Base-by-base conservation (phyloP, 2,888 invertebrate species). In the Ornithoptera alexandrae region DNA sequence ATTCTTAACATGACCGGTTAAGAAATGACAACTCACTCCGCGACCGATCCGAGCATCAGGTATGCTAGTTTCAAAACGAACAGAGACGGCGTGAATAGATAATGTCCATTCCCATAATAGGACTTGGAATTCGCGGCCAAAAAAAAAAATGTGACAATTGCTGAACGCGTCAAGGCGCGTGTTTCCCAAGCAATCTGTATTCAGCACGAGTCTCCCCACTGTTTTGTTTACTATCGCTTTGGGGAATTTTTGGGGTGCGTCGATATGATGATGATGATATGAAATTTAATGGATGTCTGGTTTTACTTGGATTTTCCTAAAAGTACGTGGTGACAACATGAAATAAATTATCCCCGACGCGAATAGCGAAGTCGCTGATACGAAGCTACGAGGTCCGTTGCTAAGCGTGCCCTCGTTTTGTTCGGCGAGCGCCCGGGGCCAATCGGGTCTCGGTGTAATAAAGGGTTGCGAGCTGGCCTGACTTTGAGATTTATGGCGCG, bases 371-470 rank as follows among this genome's bases (percentile, higher is more conserved):
- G 84, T 84, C 84, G 80, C 83, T 79, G 81, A 83, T 68, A 68
- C 68, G 63, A 39, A 58, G 42, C 65, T 15, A 30, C 50, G 4
- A 62, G 24, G 81, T 84, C 84, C 83, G 89, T 88, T 88, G 84
- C 88, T 84, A 84, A 86, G 87, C 87, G 85, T 75, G 77, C 77
- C 68, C 89, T 88, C 88, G 85, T 85, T 88, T 85, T 82, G 86
- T 84, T 82, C 81, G 77, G 79, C 76, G 81, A 87, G 82, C 86
- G 89, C 91, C 88, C 79, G 85, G 83, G 92, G 92, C 86, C 89
- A 89, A 90, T 91, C 92, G 92, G 90, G 92, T 87, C 90, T 88
- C 81, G 84, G 82, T 83, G 83, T 91, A 92, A 92, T 91, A 89
- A 89, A 90, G 90, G 91, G 89, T 84, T 90, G 86, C 81, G 87